A percentile compares a stretch with the other conserved stretches of the same genome.
These are phyloP conservation scores for Pelvicachromis taeniatus DNA, from an alignment of 2,113 vertebrate genomes.

Conservation along the genomic window DNA sequence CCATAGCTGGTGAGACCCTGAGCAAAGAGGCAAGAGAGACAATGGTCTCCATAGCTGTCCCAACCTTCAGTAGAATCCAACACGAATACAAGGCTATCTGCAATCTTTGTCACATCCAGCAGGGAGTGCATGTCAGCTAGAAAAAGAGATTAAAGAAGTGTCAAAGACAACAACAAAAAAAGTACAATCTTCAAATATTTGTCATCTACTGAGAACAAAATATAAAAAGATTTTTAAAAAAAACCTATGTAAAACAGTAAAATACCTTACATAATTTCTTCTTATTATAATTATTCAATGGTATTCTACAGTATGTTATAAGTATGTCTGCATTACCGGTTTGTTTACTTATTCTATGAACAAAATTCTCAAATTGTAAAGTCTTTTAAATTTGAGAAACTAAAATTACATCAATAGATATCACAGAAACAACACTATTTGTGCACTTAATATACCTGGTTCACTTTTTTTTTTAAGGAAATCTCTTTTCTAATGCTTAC, in stretches of 20 bases:
- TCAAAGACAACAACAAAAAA: rapidly evolving
- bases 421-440: background rate
- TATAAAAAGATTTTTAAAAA: background rate
- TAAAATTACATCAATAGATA: background rate
- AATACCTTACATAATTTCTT: background rate
- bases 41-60: conserved; percentile 88
- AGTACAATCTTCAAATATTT: background rate
- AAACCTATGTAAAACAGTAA: rapidly evolving
- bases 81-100: conserved; percentile 89
- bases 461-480: background rate
- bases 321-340: background rate
- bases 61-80: conserved; percentile 85
- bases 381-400: background rate
- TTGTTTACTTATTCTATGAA: background rate
- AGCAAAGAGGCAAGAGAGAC: conserved; percentile 91
- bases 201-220: background rate
- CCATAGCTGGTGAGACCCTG: conserved; percentile 92
- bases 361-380: background rate
- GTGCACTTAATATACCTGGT: background rate
- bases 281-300: background rate
- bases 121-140: conserved; percentile 84
- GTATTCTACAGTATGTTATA: background rate
- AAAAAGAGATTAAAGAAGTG: background rate
- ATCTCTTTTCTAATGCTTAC: conserved; percentile 56
- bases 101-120: conserved; percentile 90